Evolutionary conservation across 2,888 invertebrate species (phyloP), one percentile per base, ranked within the genome.

Genomic region (Toxonevra muliebris): DNA sequence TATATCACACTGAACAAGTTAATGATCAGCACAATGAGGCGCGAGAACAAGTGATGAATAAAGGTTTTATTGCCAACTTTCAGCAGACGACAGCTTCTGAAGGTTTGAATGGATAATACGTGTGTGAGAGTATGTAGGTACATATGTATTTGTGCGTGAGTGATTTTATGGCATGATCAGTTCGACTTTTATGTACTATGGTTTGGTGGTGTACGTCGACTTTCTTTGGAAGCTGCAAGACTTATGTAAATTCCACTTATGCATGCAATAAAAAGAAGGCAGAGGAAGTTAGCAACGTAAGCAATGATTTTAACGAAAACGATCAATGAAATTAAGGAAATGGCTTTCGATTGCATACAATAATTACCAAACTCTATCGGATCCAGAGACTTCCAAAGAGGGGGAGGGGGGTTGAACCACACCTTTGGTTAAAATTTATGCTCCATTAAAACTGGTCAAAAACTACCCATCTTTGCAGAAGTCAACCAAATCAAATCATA

Each of bases 281-380:
- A 60, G 30, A 20, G 41, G 41, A 42, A 48, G 10, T 19, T 62
- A 54, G 42, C 42, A 53, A 15, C 61, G 19, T 30, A 11, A 11
- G 11, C 60, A 61, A 12, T 52, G 52, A 12, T 11, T 15, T 52
- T 52, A 13, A 17, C 41, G 20, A 45, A 45, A 57, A 55, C 42
- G 20, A 69, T 66, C 61, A 69, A 69, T 69, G 69, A 69, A 64
- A 40, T 12, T 12, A 61, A 59, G 15, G 19, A 52, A 41, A 43
- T 19, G 54, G 12, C 5, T 54, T 54, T 54, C 54, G 15, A 54
- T 68, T 54, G 75, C 75, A 76, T 71, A 77, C 77, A 75, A 70
- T 67, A 20, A 43, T 4, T 30, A 30, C 30, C n/a, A n/a, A n/a
- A n/a, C n/a, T n/a, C n/a, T n/a, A n/a, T n/a, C n/a, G n/a, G n/a